Evolutionary conservation across 2,797 vertebrate species (phyloP).

Genomic region (Octomys mimax): DNA sequence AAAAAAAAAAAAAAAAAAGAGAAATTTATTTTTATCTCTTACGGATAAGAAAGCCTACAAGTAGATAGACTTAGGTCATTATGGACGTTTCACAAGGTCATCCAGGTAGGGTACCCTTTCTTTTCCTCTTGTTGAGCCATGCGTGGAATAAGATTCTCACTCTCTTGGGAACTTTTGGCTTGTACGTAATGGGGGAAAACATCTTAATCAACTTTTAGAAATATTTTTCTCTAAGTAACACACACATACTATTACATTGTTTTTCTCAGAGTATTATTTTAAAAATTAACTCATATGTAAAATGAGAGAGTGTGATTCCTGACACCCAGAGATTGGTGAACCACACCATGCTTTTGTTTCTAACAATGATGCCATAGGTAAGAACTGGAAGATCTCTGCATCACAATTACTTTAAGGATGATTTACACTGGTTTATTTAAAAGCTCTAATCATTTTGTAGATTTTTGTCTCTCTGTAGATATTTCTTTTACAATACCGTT

Average conservation of each 20-base stretch:
- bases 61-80: background rate
- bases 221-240: background rate
- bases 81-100: background rate
- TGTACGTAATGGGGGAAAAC: background rate
- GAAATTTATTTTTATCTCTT: no score
- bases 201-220: background rate
- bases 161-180: background rate
- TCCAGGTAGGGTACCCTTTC: background rate
- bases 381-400: background rate
- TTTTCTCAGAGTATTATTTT: background rate
- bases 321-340: background rate
- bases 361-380: background rate
- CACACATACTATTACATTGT: background rate
- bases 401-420: background rate
- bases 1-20: no score
- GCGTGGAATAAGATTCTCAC: background rate
- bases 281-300: constrained; percentile 2
- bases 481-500: background rate
- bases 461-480: background rate
- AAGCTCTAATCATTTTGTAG: background rate
- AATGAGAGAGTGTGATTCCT: background rate
- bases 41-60: background rate
- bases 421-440: background rate
- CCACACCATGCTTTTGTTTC: background rate
- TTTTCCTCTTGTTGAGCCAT: background rate